These are phyloP conservation scores for Drosophila busckii DNA, from an alignment of 1,140 invertebrate genomes.

Conservation along the genomic window DNA sequence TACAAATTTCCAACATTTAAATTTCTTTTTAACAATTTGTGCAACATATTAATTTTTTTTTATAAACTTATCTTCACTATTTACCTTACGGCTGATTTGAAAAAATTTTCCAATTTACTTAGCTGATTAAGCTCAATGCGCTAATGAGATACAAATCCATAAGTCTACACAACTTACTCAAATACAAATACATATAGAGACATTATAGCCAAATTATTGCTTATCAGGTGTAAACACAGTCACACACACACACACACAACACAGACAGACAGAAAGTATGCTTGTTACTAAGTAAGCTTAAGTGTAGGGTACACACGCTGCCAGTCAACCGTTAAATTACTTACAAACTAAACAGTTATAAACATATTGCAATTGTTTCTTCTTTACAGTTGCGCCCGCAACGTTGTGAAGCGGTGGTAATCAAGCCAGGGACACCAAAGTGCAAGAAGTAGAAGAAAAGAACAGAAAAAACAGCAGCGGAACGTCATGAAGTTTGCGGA, in stretches of 20 bases:
- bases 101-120: conserved; percentile 67
- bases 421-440: conserved; percentile 19
- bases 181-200: background rate
- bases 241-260: no score
- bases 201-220: background rate
- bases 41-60: background rate
- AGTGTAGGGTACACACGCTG: no score
- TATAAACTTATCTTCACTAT: conserved; percentile 8
- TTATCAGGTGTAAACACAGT: conserved; percentile 1
- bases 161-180: background rate
- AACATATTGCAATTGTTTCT: no score
- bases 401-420: no score
- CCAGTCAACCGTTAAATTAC: no score
- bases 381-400: no score
- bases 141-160: conserved; percentile 52
- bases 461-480: conserved; percentile 55
- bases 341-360: no score
- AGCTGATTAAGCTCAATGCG: conserved; percentile 51
- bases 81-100: no score
- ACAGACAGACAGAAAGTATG: no score
- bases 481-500: conserved; percentile 95
- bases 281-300: no score
- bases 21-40: no score
- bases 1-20: no score
- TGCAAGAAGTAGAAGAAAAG: background rate